A percentile compares a stretch with the other conserved stretches of the same genome.
Conservation (phyloP, 2,888 invertebrate genomes). For the Megaustenia siamemsis region DNA sequence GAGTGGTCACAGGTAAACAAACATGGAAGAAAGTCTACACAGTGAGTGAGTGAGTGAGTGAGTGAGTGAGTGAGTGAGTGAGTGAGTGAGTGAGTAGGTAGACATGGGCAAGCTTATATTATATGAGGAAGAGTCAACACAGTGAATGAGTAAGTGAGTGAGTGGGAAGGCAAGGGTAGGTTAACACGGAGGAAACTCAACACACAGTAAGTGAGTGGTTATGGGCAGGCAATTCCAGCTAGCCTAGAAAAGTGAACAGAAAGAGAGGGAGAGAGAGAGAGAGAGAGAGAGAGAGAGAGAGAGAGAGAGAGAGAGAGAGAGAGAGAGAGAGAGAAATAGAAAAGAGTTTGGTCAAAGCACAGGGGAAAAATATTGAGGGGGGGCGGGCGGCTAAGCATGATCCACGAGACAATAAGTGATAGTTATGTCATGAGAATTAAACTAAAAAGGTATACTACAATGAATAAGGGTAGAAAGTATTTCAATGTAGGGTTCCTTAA, state of each 20-base stretch:
- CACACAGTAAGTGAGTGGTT: too few species aligned
- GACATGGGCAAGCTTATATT: neutral
- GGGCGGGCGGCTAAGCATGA: too few species aligned
- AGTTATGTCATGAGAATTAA: too few species aligned
- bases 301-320: conserved; percentile 39
- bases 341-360: conserved; percentile 33
- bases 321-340: conserved; percentile 39
- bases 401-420: too few species aligned
- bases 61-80: conserved; percentile 30
- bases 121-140: conserved; percentile 16
- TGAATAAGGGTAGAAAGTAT: too few species aligned
- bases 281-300: conserved; percentile 20
- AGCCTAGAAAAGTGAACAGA: conserved; percentile 38
- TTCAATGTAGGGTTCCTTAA: too few species aligned
- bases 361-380: too few species aligned
- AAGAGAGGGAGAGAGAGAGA: conserved; percentile 25
- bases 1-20: too few species aligned
- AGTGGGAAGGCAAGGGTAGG: neutral
- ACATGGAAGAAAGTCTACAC: neutral
- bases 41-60: neutral
- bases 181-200: too few species aligned
- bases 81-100: neutral
- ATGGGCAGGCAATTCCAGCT: neutral
- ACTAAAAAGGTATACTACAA: too few species aligned
- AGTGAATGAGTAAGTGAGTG: conserved; percentile 22